Conservation (phyloP, 30 jellyfish, hydroid and myxozoan species). For the Hydractinia symbiolongicarpus region DNA sequence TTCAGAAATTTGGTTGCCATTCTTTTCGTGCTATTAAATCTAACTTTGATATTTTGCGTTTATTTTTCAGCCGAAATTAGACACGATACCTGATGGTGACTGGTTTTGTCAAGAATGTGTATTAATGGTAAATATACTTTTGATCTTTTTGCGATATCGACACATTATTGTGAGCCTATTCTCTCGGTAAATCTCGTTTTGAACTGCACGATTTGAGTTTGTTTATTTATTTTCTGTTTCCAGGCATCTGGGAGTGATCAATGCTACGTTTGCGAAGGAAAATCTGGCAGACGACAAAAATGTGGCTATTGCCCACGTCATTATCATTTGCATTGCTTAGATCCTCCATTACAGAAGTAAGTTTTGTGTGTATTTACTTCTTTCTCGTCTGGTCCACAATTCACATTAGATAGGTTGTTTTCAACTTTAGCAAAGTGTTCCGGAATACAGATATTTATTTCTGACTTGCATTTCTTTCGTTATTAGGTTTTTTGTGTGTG, state of each 20-base stretch:
- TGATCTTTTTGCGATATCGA: too few relatives aligned
- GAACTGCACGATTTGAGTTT: background rate
- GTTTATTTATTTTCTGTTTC: background rate
- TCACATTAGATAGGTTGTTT: too few relatives aligned
- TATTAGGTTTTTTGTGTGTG: too few relatives aligned
- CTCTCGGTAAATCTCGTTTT: background rate
- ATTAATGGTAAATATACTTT: slow-evolving; percentile 53
- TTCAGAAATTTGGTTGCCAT: too few relatives aligned
- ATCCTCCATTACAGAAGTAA: slow-evolving; percentile 91
- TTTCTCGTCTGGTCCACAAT: too few relatives aligned
- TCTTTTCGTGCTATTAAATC: too few relatives aligned
- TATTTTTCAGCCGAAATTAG: slow-evolving; percentile 64
- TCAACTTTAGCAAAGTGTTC: too few relatives aligned
- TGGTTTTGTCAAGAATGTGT: slow-evolving; percentile 95
- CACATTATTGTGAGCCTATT: background rate
- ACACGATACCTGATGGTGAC: slow-evolving; percentile 88
- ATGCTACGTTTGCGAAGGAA: slow-evolving; percentile 73
- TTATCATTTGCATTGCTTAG: slow-evolving; percentile 79
- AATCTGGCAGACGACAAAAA: slow-evolving; percentile 62
- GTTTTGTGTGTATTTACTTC: background rate
- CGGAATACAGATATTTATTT: too few relatives aligned
- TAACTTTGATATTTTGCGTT: too few relatives aligned
- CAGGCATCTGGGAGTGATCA: slow-evolving; percentile 98
- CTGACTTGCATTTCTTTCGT: too few relatives aligned
- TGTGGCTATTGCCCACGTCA: slow-evolving; percentile 91